phyloP scores from a whole-genome alignment of 1,140 invertebrate species.

The Drosophila chauvacae region DNA sequence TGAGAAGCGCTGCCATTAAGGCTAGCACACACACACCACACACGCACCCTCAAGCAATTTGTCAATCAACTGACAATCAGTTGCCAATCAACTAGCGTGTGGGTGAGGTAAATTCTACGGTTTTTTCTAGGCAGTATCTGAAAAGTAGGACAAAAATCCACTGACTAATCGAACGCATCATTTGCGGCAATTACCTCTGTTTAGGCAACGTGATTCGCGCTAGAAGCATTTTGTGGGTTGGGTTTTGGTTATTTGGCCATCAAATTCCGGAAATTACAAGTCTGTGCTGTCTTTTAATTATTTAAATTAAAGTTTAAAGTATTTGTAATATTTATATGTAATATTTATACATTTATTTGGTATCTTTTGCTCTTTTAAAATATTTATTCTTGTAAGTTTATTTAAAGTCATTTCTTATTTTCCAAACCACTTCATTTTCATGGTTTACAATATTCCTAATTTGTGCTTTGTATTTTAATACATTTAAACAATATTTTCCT shows the following conservation, averaged over 20 bases:
- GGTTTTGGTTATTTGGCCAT: background rate
- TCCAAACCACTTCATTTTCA: background rate
- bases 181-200: constrained; percentile 42
- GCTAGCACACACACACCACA: constrained; percentile 13
- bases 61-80: constrained; percentile 73
- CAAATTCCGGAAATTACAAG: background rate
- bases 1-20: constrained; percentile 5
- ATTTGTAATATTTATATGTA: too few relatives aligned
- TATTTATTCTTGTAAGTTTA: background rate
- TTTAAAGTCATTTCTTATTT: background rate
- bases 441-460: too few relatives aligned
- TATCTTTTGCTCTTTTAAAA: too few relatives aligned
- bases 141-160: constrained; percentile 18
- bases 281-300: background rate
- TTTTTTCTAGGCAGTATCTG: constrained; percentile 9
- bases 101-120: constrained; percentile 23
- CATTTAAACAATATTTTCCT: background rate
- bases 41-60: constrained; percentile 46
- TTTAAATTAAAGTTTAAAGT: background rate
- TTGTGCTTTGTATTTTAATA: background rate
- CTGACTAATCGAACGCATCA: constrained; percentile 50
- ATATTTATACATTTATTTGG: background rate
- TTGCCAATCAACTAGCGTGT: constrained; percentile 55
- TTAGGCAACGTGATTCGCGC: constrained; percentile 22
- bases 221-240: constrained; percentile 1